Conservation (phyloP, 2,888 invertebrate species). For the Epinotia ramella region DNA sequence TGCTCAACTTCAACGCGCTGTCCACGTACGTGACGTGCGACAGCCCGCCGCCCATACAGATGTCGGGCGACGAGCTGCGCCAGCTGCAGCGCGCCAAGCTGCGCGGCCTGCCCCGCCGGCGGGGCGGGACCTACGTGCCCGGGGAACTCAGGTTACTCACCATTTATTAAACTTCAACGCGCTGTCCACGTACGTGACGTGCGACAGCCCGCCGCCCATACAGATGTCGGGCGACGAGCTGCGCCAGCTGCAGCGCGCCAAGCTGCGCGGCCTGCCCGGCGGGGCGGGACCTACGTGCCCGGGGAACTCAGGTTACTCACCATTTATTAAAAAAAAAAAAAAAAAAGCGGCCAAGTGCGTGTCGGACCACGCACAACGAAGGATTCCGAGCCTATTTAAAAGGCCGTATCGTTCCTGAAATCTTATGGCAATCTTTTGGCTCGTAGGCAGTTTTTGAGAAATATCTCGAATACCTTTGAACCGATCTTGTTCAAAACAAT, state of each 20-base stretch:
- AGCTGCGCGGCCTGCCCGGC: constrained; percentile 89
- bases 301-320: constrained; percentile 81
- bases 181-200: constrained; percentile 88
- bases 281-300: constrained; percentile 89
- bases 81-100: constrained; percentile 89
- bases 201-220: constrained; percentile 93
- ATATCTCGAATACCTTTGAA: no score
- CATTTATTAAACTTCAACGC: constrained; percentile 74
- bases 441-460: no score
- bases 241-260: constrained; percentile 89
- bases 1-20: constrained; percentile 81
- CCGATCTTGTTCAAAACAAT: no score
- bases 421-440: no score
- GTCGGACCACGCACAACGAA: no score
- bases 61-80: constrained; percentile 90
- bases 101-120: constrained; percentile 89
- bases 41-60: constrained; percentile 92
- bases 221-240: constrained; percentile 92
- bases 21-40: constrained; percentile 90
- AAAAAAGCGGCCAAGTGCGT: no score
- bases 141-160: constrained; percentile 81
- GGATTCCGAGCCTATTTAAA: no score
- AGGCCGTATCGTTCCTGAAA: no score
- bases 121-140: constrained; percentile 89
- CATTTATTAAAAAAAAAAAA: no score